phyloP scores from a whole-genome alignment of 2,113 vertebrate genomes.

The Dendrocopos noguchii region DNA sequence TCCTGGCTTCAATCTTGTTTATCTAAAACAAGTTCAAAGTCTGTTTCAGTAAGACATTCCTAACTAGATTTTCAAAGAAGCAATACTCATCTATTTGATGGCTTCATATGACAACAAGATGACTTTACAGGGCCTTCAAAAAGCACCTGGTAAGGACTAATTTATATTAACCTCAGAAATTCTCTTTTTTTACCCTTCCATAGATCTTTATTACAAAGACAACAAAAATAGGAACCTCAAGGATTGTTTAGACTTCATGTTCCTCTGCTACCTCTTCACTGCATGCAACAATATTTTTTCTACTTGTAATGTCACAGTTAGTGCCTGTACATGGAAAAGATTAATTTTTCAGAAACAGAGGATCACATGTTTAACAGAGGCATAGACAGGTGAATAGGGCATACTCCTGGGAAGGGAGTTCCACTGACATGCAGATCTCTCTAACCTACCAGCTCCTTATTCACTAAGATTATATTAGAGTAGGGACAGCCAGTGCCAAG shows the following conservation, averaged over 20 bases:
- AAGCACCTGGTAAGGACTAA: neutral
- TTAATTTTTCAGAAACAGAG: conserved; percentile 49
- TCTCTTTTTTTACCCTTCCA: neutral
- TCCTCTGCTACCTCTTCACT: neutral
- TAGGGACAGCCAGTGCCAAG: neutral
- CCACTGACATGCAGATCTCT: neutral
- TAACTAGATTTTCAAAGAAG: neutral
- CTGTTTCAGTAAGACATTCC: neutral
- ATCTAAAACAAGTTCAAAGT: neutral
- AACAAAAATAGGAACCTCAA: neutral
- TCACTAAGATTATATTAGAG: neutral
- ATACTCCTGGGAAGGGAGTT: neutral
- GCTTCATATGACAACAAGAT: neutral
- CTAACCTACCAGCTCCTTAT: neutral
- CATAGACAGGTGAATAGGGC: neutral
- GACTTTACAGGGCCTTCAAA: neutral
- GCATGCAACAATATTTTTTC: conserved; percentile 15
- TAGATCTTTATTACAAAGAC: neutral
- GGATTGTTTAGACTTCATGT: neutral
- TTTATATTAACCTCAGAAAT: neutral
- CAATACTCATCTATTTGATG: neutral
- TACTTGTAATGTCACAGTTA: conserved; percentile 12
- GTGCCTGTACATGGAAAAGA: neutral
- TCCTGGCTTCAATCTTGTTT: neutral
- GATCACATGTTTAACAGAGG: conserved; percentile 31